Base-by-base conservation (phyloP, 2,888 invertebrate species). In the Gastrophysa polygoni region DNA sequence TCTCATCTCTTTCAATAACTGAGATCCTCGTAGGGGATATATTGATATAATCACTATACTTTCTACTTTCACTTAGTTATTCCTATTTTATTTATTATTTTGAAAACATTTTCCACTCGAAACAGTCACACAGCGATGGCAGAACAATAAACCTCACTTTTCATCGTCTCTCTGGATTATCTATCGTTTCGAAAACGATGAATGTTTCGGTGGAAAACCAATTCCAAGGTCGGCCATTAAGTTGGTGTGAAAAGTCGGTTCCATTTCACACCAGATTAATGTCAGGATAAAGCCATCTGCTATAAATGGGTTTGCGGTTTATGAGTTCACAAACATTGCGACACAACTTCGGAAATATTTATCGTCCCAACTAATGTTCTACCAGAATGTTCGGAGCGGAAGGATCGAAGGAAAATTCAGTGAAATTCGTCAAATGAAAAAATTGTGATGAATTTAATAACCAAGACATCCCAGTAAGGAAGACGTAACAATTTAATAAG, bases 201-300 rank as follows among this genome's bases (percentile, higher is more conserved):
- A 32, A 32, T 8, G 4, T 32, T 4, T 32, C 29, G 2, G 6
- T 32, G 29, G 29, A 32, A 32, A 5, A 8, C 8, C 29, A 32
- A 32, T 32, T 32, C 10, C 2, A 10, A 32, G 10, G 29, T 10
- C 5, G 5, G 29, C 29, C 18, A 68, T 68, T 61, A 69, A 65
- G 54, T 46, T 57, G 44, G 68, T 57, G 67, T 58, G 66, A 64
- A 69, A 61, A 66, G 63, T 67, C 57, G 46, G 63, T 64, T 34
- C 21, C 32, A 34, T 68, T 68, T 70, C 68, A 68, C 68, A 70
- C 70, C 67, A 65, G 64, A 70, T 70, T 68, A 70, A 66, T 59
- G 67, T 60, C 66, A 61, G 32, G 51, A 49, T 54, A 32, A 59
- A 32, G 61, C 52, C 48, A 38, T 44, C 50, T 49, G 60, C 59